phyloP scores from a whole-genome alignment of 2,797 vertebrate species.

The Neosalanx taihuensis region DNA sequence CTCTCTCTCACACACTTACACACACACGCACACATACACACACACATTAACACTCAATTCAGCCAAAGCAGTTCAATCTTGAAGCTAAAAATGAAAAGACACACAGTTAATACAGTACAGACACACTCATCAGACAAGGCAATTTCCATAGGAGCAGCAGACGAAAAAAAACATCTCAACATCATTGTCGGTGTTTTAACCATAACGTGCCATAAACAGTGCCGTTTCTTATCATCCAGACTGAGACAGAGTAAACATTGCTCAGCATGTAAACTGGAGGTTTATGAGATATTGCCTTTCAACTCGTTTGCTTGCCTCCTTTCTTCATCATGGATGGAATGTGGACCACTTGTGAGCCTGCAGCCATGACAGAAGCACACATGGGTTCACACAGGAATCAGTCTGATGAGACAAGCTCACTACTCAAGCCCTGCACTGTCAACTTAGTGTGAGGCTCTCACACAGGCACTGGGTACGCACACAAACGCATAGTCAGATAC shows the following conservation, averaged over 20 bases:
- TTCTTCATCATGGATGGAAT: background rate
- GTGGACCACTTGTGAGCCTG: background rate
- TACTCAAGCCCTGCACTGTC: background rate
- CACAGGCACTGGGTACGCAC: background rate
- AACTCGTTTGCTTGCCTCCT: background rate
- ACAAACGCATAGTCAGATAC: background rate
- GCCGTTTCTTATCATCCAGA: background rate
- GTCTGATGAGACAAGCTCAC: constrained; percentile 20
- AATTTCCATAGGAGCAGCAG: too few relatives aligned
- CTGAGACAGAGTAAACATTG: background rate
- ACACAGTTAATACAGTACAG: background rate
- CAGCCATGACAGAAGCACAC: constrained; percentile 13
- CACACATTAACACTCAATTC: too few relatives aligned
- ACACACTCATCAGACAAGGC: too few relatives aligned
- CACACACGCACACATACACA: too few relatives aligned
- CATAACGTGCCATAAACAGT: too few relatives aligned
- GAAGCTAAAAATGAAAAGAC: background rate
- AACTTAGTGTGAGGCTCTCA: constrained; percentile 13
- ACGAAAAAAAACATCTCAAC: too few relatives aligned
- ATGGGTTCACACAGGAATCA: constrained; percentile 3
- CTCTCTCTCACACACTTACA: too few relatives aligned
- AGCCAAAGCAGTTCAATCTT: too few relatives aligned
- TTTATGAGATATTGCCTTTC: background rate
- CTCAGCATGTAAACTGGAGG: background rate
- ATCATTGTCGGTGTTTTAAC: too few relatives aligned